A percentile compares a stretch with the other conserved stretches of the same genome.
Evolutionary conservation across 2,113 vertebrate species (phyloP).

Genomic region (Bos taurus): DNA sequence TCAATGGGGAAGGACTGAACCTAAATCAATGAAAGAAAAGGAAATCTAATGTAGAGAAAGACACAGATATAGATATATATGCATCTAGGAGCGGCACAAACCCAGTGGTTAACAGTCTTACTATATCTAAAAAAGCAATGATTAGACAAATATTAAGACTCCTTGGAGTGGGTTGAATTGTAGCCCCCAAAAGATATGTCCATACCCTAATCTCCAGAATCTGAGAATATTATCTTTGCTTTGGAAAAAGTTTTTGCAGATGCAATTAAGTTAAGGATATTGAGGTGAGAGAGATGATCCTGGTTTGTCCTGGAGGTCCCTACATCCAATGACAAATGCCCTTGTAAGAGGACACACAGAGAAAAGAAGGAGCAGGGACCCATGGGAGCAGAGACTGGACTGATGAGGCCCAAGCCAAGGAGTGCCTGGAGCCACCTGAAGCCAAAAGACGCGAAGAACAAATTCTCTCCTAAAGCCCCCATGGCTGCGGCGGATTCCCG

Average conservation of each 20-base stretch:
- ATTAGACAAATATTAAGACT: not conserved
- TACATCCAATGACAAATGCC: not conserved
- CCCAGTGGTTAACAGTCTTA: not conserved
- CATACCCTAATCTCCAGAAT: not conserved
- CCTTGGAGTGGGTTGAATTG: not conserved
- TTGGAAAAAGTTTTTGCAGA: not conserved
- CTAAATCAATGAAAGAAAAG: not conserved
- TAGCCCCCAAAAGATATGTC: not conserved
- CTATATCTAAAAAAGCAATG: not conserved
- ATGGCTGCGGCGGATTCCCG: accelerated
- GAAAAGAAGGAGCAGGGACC: not conserved
- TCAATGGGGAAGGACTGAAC: not conserved
- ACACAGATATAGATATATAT: not conserved
- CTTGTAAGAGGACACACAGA: not conserved
- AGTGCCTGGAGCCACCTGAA: not conserved
- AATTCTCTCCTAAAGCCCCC: no score
- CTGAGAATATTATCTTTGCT: not conserved
- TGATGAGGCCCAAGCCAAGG: not conserved
- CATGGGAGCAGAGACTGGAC: not conserved
- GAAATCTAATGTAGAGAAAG: not conserved
- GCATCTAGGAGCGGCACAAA: not conserved
- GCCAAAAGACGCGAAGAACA: not conserved
- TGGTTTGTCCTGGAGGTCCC: not conserved
- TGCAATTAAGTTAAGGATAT: not conserved
- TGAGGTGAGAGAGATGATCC: not conserved